Evolutionary conservation across 2,888 invertebrate species (phyloP), one percentile per base, ranked within the genome.

Genomic region (Calliscelio sp.): DNA sequence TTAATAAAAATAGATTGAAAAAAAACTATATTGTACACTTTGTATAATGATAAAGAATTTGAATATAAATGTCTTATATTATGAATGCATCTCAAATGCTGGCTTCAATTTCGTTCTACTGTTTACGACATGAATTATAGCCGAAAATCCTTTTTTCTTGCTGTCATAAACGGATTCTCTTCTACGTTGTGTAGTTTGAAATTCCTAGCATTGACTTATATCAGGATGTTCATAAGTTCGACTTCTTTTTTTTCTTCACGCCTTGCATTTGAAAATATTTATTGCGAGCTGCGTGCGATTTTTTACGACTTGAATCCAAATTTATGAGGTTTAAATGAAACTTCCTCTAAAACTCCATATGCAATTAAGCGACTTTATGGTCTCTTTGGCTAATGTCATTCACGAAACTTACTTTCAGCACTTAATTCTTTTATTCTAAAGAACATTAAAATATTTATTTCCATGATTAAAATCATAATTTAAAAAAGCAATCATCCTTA

Each of bases 41-140:
- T 35, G 10, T 1, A 35, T 32, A 32, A 32, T 7, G 14, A 35
- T 3, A 35, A 35, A 35, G 35, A 25, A 46, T 24, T 32, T 24
- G 7, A 16, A 28, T 41, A 38, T 16, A 18, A 28, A 11, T n/a
- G 53, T 44, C 28, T 14, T 20, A n/a, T n/a, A n/a, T 57, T 51
- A 16, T 77, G 57, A 46, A 46, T 7, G 35, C 24, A 32, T 46
- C 57, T 66, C 65, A 77, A 77, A n/a, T 11, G 87, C 90, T 86
- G 88, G 91, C 89, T 89, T 90, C 91, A 91, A 90, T 91, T 91
- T 89, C 87, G 89, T 88, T 90, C 88, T 89, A 87, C 87, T 89
- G 87, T 88, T 89, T 86, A 86, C 79, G 87, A 88, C 87, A 87
- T 89, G 89, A 90, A 87, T 89, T 90, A 89, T 88, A 85, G 81